Conservation (phyloP, 2,888 invertebrate genomes). For the Cephus pulcher region DNA sequence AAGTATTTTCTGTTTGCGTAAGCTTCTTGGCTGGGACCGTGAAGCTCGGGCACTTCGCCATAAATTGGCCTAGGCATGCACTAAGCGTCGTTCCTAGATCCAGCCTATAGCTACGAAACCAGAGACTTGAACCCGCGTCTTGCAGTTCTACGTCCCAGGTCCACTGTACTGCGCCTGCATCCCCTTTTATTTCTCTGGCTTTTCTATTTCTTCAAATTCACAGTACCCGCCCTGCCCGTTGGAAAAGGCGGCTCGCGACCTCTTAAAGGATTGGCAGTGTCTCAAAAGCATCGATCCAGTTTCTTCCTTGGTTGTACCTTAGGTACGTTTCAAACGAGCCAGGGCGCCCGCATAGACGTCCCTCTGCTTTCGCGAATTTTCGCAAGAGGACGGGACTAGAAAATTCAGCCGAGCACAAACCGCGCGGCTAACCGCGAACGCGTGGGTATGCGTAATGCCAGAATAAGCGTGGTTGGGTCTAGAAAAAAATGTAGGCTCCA, state of each 20-base stretch:
- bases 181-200: not conserved
- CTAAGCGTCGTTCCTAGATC: conserved; percentile 32
- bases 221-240: conserved; percentile 18
- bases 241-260: conserved; percentile 9
- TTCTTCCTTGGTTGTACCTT: not conserved
- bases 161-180: not conserved
- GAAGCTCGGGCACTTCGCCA: conserved; percentile 44
- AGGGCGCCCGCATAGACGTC: not conserved
- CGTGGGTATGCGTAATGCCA: not conserved
- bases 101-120: not conserved
- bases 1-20: conserved; percentile 47
- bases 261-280: conserved; percentile 42
- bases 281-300: conserved; percentile 38
- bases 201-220: conserved; percentile 40
- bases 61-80: conserved; percentile 38
- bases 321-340: not conserved
- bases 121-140: not conserved
- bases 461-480: conserved; percentile 1
- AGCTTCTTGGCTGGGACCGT: conserved; percentile 36
- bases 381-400: not conserved
- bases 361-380: not conserved
- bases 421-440: not conserved
- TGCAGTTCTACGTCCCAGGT: not conserved
- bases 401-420: not conserved
- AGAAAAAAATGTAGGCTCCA: conserved; percentile 9